Base-by-base conservation (phyloP, 2,113 vertebrate species). In the Reinhardtius hippoglossoides region DNA sequence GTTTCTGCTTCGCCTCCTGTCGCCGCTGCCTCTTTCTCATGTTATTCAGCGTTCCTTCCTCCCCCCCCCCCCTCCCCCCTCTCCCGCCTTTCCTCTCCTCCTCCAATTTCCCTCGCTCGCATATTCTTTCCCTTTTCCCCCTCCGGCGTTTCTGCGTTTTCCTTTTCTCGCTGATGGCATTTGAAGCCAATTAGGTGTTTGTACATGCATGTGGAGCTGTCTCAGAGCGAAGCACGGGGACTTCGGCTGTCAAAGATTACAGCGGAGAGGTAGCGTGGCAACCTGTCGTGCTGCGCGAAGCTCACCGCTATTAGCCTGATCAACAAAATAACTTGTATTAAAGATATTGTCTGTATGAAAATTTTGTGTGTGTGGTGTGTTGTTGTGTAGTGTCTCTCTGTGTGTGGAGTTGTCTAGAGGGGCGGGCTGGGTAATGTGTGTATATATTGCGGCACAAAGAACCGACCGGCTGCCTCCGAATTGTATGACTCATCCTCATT, bases 401-500 rank as follows among this genome's bases (percentile, higher is more conserved):
- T 65, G 60, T 52, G 80, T 52, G 62, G 31, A 67, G 54, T 66
- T 27, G 60, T 87, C 75, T 64, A 52, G 52, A 67, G 44, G 68
- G 70, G 67, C 24, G 40, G 78, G 78, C 82, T 77, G 63, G 65
- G 52, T 82, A 85, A 91, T 88, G 80, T 86, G 88, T 87, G 82
- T 87, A 80, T 87, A 80, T 76, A 83, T 84, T 84, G 85, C 81
- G 18, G 80, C 85, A 88, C 88, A 85, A 83, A 90, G 56, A 57
- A 83, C 57, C 63, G 67, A 78, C 83, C 70, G 71, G 76, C 87
- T 87, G 87, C 86, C 81, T 91, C 81, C 37, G 35, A 86, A 78
- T 72, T 74, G 79, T 80, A 89, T 93, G 91, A 93, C 86, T 93
- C 92, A 92, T 88, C 86, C 78, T 84, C 78, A 52, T 63, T 67